Base-by-base conservation (phyloP, 2,797 vertebrate species). In the Karalla daura region DNA sequence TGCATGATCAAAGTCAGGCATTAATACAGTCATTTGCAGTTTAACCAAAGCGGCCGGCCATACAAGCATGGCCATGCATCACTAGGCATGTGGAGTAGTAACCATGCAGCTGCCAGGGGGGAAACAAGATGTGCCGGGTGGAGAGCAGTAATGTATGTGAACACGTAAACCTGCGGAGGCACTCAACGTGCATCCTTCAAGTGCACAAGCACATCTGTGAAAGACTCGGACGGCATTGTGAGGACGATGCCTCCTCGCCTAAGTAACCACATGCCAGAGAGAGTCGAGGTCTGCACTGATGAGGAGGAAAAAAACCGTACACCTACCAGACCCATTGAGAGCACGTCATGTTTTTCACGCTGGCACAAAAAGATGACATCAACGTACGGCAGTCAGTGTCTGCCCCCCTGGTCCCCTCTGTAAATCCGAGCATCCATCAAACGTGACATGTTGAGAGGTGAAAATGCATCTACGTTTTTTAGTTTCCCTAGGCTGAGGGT, bases 1-100 rank as follows among this genome's bases (percentile, higher is more conserved):
- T 61, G 1, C 70, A 47, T 25, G 8, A 25, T 56, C 30, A 3
- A 44, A 56, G 35, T 30, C 41, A 17, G 21, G 17, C 21, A 25
- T 51, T 44, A 56, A 41, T 17, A 32, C 28, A 10, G 27, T 10
- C 27, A 9, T 50, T 50, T 70, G 40, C 32, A 20, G 13, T 74
- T 62, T 28, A 15, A 55, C 5, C 28, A 25, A 28, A 66, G 28
- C 9, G 4, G 12, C 54, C 12, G 41, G 50, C 53, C 15, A 52
- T n/a, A n/a, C 25, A 41, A 69, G 13, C 2, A 1, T 32, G 5
- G 37, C 12, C 27, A 21, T 23, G 20, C 35, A 54, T 30, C 17
- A 37, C 6, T 4, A 17, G 9, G 5, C 7, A 33, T 25, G 27
- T 27, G 13, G 49, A 41, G 45, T n/a, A 18, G 21, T 50, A 63